A percentile compares a stretch with the other conserved stretches of the same genome.
These are phyloP conservation scores for Electrona antarctica DNA, from an alignment of 2,113 vertebrate genomes.

Conservation along the genomic window DNA sequence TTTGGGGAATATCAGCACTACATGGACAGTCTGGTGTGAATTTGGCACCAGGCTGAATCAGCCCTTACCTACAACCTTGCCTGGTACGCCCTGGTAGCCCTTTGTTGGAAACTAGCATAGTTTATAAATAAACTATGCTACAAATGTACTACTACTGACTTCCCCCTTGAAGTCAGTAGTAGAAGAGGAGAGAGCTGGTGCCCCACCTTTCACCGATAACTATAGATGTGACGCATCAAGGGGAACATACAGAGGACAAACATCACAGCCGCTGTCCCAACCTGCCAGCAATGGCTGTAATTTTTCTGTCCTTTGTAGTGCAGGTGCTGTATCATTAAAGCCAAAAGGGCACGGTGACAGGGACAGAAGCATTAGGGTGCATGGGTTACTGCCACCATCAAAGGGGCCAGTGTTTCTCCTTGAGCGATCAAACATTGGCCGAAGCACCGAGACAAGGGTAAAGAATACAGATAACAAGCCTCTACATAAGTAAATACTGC, in stretches of 20 bases:
- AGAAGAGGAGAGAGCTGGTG: conserved; percentile 25
- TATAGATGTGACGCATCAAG: conserved; percentile 38
- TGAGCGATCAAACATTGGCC: not conserved
- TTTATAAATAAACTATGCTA: too few relatives aligned
- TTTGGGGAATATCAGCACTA: too few relatives aligned
- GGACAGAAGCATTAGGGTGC: conserved; percentile 40
- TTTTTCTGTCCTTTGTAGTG: conserved; percentile 11
- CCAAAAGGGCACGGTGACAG: conserved; percentile 32
- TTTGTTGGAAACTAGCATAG: too few relatives aligned
- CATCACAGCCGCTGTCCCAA: conserved; percentile 46
- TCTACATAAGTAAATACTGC: too few relatives aligned
- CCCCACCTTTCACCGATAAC: conserved; percentile 35
- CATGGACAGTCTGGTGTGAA: too few relatives aligned
- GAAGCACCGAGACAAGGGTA: not conserved
- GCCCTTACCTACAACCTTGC: too few relatives aligned
- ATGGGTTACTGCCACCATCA: conserved; percentile 36
- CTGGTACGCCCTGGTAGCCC: too few relatives aligned
- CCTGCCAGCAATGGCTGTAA: conserved; percentile 42
- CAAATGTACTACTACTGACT: not conserved
- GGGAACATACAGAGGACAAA: conserved; percentile 61
- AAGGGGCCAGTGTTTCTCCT: conserved; percentile 20
- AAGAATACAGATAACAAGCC: not conserved
- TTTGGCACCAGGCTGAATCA: too few relatives aligned
- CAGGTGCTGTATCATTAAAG: conserved; percentile 49
- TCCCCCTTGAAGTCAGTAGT: conserved; percentile 25